These are phyloP conservation scores for Aquatica leii DNA, from an alignment of 2,888 invertebrate species.

Conservation along the genomic window DNA sequence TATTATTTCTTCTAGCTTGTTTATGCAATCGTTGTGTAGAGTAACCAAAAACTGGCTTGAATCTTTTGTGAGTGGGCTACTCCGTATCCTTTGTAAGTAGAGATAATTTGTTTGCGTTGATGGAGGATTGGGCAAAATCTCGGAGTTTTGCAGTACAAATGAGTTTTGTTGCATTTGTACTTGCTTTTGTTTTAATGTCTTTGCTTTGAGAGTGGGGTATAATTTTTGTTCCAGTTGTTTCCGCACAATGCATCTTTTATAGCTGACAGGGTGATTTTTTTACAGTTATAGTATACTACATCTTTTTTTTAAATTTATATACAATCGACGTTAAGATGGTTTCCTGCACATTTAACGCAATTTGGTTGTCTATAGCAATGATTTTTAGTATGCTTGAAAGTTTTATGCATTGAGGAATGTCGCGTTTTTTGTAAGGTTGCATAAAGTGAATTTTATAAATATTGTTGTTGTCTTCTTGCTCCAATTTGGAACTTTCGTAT, in stretches of 20 bases:
- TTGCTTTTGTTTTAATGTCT: not conserved
- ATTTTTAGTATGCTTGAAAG: constrained; percentile 3
- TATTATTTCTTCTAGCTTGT: not conserved
- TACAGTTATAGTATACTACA: constrained; percentile 9
- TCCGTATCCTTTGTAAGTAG: not conserved
- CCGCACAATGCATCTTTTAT: no score
- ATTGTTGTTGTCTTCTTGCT: no score
- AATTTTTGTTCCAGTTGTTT: constrained; percentile 5
- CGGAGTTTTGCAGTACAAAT: not conserved
- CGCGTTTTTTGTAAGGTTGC: not conserved
- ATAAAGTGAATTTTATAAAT: no score
- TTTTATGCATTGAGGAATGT: constrained; percentile 5
- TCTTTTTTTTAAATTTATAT: constrained; percentile 10
- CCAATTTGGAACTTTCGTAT: not conserved
- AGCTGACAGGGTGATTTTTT: no score
- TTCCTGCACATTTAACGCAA: constrained; percentile 14
- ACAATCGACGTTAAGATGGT: not conserved
- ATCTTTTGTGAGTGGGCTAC: not conserved
- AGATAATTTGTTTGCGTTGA: not conserved
- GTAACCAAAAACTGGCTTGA: no score
- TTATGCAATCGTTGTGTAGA: no score
- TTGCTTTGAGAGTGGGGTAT: not conserved
- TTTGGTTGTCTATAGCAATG: constrained; percentile 8
- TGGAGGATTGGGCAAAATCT: not conserved
- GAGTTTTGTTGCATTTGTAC: not conserved